Conservation (phyloP, 2,888 invertebrate genomes). For the Troides aeacus region DNA sequence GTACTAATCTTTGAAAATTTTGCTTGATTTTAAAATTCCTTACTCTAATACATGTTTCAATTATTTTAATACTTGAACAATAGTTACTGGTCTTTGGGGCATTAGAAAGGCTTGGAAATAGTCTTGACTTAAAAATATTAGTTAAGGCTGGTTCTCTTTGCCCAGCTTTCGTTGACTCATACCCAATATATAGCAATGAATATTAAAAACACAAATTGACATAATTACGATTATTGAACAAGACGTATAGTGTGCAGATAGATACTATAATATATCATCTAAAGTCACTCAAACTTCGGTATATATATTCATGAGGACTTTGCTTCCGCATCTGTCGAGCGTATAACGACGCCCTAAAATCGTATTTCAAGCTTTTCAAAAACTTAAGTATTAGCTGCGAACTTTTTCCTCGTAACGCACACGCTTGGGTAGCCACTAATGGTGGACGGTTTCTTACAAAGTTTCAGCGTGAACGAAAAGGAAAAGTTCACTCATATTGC, state of each 20-base stretch:
- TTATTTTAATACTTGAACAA: too few relatives aligned
- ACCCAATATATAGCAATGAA: too few relatives aligned
- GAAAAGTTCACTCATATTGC: constrained; percentile 38
- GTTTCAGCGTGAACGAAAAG: constrained; percentile 41
- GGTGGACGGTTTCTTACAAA: constrained; percentile 58
- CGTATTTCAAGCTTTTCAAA: constrained; percentile 64
- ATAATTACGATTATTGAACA: neutral
- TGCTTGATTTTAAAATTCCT: too few relatives aligned
- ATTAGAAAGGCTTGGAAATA: too few relatives aligned
- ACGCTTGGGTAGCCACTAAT: constrained; percentile 69
- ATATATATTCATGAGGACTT: neutral
- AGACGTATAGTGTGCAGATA: neutral
- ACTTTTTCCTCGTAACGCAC: constrained; percentile 67
- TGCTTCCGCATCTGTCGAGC: constrained; percentile 32
- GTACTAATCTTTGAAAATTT: too few relatives aligned
- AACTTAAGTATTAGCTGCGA: constrained; percentile 65
- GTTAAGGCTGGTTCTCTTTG: too few relatives aligned
- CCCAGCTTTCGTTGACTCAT: too few relatives aligned
- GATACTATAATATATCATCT: neutral
- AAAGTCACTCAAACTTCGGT: neutral
- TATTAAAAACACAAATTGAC: too few relatives aligned
- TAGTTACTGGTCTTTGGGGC: too few relatives aligned
- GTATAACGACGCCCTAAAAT: constrained; percentile 45
- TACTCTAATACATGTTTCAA: too few relatives aligned
- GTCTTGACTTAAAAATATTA: too few relatives aligned